These are phyloP conservation scores for Branchinecta lynchi DNA, from an alignment of 1,140 invertebrate genomes.

Conservation along the genomic window DNA sequence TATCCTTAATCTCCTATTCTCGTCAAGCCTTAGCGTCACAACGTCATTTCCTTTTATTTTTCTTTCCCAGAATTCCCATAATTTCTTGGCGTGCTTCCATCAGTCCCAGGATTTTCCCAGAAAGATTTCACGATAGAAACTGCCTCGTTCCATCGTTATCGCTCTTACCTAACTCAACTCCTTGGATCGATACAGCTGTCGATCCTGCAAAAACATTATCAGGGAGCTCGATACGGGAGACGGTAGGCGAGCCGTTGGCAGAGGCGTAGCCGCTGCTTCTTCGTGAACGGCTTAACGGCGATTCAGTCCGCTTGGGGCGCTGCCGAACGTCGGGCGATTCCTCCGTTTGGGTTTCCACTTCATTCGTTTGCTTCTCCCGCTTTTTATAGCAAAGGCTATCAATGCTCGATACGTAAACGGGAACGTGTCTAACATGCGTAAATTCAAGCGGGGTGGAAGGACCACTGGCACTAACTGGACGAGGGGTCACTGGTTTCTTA, in stretches of 20 bases:
- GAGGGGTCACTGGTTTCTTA: neutral
- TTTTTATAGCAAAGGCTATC: neutral
- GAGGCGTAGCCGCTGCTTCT: neutral
- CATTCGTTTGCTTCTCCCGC: neutral
- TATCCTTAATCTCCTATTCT: too few species aligned
- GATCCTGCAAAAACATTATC: neutral
- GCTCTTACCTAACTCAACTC: too few species aligned
- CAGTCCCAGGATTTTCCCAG: too few species aligned
- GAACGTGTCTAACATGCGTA: neutral
- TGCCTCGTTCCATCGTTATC: too few species aligned
- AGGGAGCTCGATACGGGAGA: neutral
- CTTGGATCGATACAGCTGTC: neutral
- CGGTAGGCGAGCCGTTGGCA: neutral
- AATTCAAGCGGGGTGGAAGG: neutral
- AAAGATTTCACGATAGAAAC: too few species aligned
- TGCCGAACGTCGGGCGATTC: neutral
- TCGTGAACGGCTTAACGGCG: neutral
- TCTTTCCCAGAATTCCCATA: too few species aligned
- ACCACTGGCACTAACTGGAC: neutral
- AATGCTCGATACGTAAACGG: neutral
- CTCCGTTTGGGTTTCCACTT: neutral
- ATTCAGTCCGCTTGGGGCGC: neutral
- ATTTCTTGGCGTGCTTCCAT: too few species aligned
- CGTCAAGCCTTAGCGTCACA: too few species aligned
- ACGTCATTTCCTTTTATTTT: too few species aligned